Conservation (phyloP, 2,888 invertebrate genomes). For the Parelbella ahira region DNA sequence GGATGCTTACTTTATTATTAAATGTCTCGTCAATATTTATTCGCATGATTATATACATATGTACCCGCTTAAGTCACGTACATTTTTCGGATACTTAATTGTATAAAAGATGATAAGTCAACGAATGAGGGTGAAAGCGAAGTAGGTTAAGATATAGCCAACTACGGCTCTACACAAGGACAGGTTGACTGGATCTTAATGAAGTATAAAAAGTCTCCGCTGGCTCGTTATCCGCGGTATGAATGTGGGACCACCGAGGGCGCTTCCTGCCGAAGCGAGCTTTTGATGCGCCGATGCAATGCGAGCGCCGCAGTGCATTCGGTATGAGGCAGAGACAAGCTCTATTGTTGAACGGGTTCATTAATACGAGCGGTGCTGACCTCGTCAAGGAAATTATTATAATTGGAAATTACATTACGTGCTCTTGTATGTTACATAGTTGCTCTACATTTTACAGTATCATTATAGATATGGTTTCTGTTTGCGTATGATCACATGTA, state of each 20-base stretch:
- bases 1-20: too few relatives aligned
- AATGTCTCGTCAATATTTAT: too few relatives aligned
- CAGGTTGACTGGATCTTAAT: conserved; percentile 12
- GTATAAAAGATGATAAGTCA: too few relatives aligned
- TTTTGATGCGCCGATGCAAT: conserved; percentile 58
- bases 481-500: too few relatives aligned
- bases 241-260: conserved; percentile 58
- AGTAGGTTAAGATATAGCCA: conserved; percentile 7
- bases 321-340: conserved; percentile 56
- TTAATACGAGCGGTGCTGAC: conserved; percentile 15
- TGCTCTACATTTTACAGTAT: too few relatives aligned
- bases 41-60: too few relatives aligned
- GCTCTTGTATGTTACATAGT: too few relatives aligned
- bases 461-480: too few relatives aligned
- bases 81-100: too few relatives aligned
- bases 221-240: conserved; percentile 31
- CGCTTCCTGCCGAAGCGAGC: conserved; percentile 47
- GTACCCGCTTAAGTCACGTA: too few relatives aligned
- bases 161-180: not conserved
- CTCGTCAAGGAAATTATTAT: conserved; percentile 12
- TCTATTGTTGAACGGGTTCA: conserved; percentile 23
- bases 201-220: conserved; percentile 20
- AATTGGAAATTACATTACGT: too few relatives aligned
- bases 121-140: too few relatives aligned
- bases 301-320: conserved; percentile 56